Evolutionary conservation across 2,888 invertebrate genomes (phyloP), one percentile per base, ranked within the genome.

Genomic region (Altica lythri): DNA sequence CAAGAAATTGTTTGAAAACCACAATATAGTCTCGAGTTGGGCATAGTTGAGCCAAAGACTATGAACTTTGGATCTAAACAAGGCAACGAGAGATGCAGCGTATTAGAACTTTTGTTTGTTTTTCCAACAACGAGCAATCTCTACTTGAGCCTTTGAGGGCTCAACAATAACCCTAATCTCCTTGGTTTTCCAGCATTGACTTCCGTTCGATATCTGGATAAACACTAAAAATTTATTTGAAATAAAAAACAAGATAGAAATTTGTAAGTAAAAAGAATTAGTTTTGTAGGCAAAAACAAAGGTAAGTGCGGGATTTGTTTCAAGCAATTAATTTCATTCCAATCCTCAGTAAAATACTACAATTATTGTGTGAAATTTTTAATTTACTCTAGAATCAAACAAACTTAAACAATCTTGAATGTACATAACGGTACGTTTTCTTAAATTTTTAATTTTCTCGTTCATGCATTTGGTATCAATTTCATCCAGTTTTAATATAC

Each of bases 21-120:
- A 44, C 53, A 48, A 54, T 54, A 48, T 49, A 40, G 19, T 53
- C 18, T 42, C 17, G 14, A 35, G 35, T 29, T 22, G 37, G 30
- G 50, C 45, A 40, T 44, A 55, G 55, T 55, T 37, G 19, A 19
- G 10, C 12, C 32, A 13, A 46, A 38, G 49, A 42, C 42, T 50
- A 40, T 35, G 40, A 40, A 50, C 38, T 49, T 46, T 13, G 38
- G 38, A 16, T 38, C 38, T n/a, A 18, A 30, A 48, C n/a, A 22
- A 27, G 16, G 17, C 38, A 53, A 35, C 42, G 22, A 29, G 38
- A 48, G 50, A 55, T 27, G 50, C 46, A 14, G 35, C 29, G 46
- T 53, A 60, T 62, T 60, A 59, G 42, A 59, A n/a, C 38, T 62
- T 58, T 59, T 60, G 62, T 62, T 61, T 63, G 63, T 63, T 61